Base-by-base conservation (phyloP, 2,113 vertebrate species). In the Saimiri boliviensis region DNA sequence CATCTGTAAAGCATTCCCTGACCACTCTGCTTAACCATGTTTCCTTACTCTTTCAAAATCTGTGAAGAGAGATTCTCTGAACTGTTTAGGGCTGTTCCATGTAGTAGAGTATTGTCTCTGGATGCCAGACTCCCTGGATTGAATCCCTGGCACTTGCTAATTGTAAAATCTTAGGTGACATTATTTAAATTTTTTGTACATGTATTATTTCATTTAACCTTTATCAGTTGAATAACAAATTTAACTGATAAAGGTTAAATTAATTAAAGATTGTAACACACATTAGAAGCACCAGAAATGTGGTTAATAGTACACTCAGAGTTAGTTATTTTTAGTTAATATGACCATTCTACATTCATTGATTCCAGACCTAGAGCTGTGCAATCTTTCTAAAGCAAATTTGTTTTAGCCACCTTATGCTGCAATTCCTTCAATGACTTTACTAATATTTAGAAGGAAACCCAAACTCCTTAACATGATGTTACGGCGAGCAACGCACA, bases 361-460 rank as follows among this genome's bases (percentile, higher is more conserved):
- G 27, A 35, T 58, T 63, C 77, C 37, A 82, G 85, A 27, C n/a
- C 37, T n/a, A 58, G 12, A 85, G 7, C n/a, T 27, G 5, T 77
- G 56, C 2, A 56, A n/a, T 37, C 25, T 76, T 96, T 81, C 82
- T 84, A 54, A 95, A 54, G 21, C 32, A 86, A 60, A 37, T 68
- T 30, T 80, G 20, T 47, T 27, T 81, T 47, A 73, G 10, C 0
- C 2, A 56, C 2, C 47, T 77, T 32, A 27, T 74, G 17, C 20
- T 23, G 20, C 14, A 92, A 45, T 27, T 35, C 56, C 16, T 82
- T 83, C 60, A 74, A 9, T 74, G 16, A 60, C 68, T 68, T 19
- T 63, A 35, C 19, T 32, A 12, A 45, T 16, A 20, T 74, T 68
- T 42, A 82, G 58, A 85, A 92, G 42, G 76, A 91, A 74, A 0